Percentiles rank a stretch among this genome's conserved stretches.
Evolutionary conservation across 2,797 vertebrate genomes (phyloP).

Genomic region (Brachyrhaphis roseni): DNA sequence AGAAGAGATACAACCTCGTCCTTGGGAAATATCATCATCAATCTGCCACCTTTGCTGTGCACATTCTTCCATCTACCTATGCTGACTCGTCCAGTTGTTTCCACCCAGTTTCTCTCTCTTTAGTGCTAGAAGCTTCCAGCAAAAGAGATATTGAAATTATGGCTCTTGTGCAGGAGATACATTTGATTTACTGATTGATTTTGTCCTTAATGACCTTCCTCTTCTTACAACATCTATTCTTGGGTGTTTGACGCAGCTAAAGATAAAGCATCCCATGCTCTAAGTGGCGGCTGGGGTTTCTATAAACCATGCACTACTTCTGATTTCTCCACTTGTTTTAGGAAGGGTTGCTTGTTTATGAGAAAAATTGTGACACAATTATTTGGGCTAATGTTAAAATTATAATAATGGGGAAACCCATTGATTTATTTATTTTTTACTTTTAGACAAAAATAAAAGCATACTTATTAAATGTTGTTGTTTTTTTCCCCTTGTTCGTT

Average conservation of each 20-base stretch:
- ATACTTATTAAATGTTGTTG: background rate
- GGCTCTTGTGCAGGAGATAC: conserved; percentile 50
- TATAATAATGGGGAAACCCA: background rate
- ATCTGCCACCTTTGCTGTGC: conserved; percentile 49
- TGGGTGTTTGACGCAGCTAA: conserved; percentile 39
- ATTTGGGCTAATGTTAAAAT: background rate
- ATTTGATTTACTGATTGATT: conserved; percentile 74
- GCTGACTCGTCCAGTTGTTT: conserved; percentile 53
- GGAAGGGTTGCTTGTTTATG: background rate
- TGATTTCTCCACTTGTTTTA: background rate
- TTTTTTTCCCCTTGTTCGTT: background rate
- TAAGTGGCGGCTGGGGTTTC: conserved; percentile 29
- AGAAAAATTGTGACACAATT: background rate
- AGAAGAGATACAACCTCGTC: conserved; percentile 21
- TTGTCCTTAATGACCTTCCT: conserved; percentile 56
- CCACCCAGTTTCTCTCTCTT: conserved; percentile 28
- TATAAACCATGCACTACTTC: conserved; percentile 30
- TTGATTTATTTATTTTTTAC: background rate
- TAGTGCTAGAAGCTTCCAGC: conserved; percentile 54
- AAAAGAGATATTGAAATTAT: conserved; percentile 46
- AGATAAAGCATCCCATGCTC: conserved; percentile 57
- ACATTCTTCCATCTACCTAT: conserved; percentile 46
- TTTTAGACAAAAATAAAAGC: background rate
- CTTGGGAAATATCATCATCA: conserved; percentile 40
- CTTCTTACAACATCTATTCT: conserved; percentile 47